Evolutionary conservation across 2,888 invertebrate species (phyloP).

Genomic region (Eledona agricola): DNA sequence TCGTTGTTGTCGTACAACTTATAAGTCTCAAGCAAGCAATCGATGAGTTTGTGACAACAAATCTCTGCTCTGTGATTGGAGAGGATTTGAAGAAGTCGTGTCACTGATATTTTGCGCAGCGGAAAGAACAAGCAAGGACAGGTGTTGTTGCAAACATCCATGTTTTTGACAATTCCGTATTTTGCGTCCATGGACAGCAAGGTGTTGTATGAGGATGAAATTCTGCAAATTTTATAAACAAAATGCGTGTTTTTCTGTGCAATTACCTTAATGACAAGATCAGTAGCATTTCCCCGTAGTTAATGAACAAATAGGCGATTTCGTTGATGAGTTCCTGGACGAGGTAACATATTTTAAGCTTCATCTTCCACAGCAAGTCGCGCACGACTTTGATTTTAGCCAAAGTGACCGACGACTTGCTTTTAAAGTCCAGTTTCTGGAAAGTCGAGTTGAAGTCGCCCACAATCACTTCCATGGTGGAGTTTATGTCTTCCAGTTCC

Average conservation of each 20-base stretch:
- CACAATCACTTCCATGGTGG: slow-evolving; percentile 65
- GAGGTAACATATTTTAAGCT: slow-evolving; percentile 67
- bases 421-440: slow-evolving; percentile 62
- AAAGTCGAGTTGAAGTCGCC: slow-evolving; percentile 65
- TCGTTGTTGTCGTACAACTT: slow-evolving; percentile 67
- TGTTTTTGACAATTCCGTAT: slow-evolving; percentile 65
- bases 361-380: slow-evolving; percentile 65
- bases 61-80: slow-evolving; percentile 75
- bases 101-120: slow-evolving; percentile 75
- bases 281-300: slow-evolving; percentile 68
- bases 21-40: slow-evolving; percentile 74
- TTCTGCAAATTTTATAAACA: slow-evolving; percentile 58
- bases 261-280: slow-evolving; percentile 67
- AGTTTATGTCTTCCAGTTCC: slow-evolving; percentile 69
- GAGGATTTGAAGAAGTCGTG: slow-evolving; percentile 77
- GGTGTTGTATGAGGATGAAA: slow-evolving; percentile 71
- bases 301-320: slow-evolving; percentile 67
- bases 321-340: slow-evolving; percentile 66
- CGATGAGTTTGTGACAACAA: slow-evolving; percentile 76
- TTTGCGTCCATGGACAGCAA: slow-evolving; percentile 69
- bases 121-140: slow-evolving; percentile 77
- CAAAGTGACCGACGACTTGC: slow-evolving; percentile 48
- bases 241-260: neutral
- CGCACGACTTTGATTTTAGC: slow-evolving; percentile 66
- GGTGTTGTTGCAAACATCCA: slow-evolving; percentile 77